Base-by-base conservation (phyloP, 2,797 vertebrate species). In the Octomys mimax region DNA sequence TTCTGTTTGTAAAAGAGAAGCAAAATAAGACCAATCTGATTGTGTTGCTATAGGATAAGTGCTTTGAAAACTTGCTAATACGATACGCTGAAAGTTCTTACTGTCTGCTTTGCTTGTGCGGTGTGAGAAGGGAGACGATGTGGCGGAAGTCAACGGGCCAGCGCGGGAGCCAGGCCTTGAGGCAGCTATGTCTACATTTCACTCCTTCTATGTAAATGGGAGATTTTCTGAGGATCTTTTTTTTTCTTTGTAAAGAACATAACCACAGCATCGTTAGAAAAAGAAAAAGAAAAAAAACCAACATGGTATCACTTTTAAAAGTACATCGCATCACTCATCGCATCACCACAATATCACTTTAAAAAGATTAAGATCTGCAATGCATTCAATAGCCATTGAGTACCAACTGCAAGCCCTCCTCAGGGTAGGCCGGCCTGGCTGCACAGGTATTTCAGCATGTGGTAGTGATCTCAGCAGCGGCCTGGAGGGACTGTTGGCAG, bases 311-410 rank as follows among this genome's bases (percentile, higher is more conserved):
- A 94, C 46, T 66, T 79, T 80, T 66, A 75, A 92, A 71, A 86
- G 33, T 81, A 77, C 0, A 61, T 24, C 39, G 31, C 46, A 13
- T 11, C 39, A 83, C 24, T 1, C 0, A 61, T 24, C 39, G 31
- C 46, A 13, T 11, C 28, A 83, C 24, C 5, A 46, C 39, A 86
- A 1, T 13, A 31, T 33, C 19, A 95, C 57, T 79, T 82, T 73
- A 70, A 62, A 91, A 78, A 86, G 28, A 81, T 11, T n/a, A 86
- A 57, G 86, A 91, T 11, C 64, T 86, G 62, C 70, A 90, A 39
- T 36, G 52, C 42, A 59, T 2, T 54, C 46, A 26, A 66, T 0
- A 62, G 14, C 8, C 52, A 64, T 16, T 14, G 42, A 46, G 6
- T 64, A 46, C 2, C 2, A 39, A 36, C 31, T n/a, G 18, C 2